phyloP scores from a whole-genome alignment of 2,797 vertebrate species.

The Prunella strophiata region DNA sequence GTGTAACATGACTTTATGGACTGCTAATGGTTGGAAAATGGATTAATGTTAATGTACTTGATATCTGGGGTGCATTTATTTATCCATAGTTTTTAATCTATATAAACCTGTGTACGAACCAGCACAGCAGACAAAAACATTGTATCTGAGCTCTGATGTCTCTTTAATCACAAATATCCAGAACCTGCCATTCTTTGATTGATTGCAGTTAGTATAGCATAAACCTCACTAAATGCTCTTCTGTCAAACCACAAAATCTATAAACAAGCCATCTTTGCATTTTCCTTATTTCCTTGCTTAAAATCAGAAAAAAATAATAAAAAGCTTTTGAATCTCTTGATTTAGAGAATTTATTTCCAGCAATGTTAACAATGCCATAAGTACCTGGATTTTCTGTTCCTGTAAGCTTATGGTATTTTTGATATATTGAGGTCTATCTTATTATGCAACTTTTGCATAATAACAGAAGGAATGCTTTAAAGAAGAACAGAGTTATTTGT shows the following conservation, averaged over 20 bases:
- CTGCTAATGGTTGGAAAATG: not conserved
- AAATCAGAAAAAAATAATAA: not conserved
- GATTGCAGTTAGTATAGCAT: not conserved
- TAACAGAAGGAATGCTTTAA: not conserved
- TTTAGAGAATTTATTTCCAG: not conserved
- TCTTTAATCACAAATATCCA: not conserved
- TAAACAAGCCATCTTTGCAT: not conserved
- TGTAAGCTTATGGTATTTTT: not conserved
- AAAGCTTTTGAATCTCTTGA: not conserved
- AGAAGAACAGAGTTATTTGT: not conserved
- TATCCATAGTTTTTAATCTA: not conserved
- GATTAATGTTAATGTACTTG: not conserved
- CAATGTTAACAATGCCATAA: not conserved
- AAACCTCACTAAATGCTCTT: not conserved
- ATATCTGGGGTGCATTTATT: not conserved
- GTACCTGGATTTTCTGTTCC: not conserved
- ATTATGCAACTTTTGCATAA: not conserved
- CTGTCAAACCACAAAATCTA: not conserved
- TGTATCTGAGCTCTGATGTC: accelerated
- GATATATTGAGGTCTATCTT: not conserved
- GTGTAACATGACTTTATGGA: not conserved
- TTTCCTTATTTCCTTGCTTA: not conserved
- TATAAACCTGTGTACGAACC: accelerated
- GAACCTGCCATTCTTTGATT: not conserved
- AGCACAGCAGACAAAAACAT: not conserved